Evolutionary conservation across 2,888 invertebrate species (phyloP).

Genomic region (Archips crataeganus): DNA sequence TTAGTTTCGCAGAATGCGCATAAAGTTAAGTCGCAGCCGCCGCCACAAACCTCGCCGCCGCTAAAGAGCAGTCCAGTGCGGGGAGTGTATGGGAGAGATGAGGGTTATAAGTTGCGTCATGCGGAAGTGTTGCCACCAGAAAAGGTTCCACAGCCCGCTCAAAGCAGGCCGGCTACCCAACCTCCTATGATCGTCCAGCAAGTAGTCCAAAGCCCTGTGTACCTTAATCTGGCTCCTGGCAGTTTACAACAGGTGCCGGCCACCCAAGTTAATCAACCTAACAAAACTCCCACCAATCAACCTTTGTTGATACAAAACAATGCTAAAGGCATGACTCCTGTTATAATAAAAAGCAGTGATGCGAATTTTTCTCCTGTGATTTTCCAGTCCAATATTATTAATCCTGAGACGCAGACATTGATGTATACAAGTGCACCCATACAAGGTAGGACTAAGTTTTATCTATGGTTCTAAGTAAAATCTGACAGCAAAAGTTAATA

Average conservation of each 20-base stretch:
- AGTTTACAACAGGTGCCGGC: constrained; percentile 67
- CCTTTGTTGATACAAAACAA: constrained; percentile 74
- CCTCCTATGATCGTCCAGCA: constrained; percentile 77
- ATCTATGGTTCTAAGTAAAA: too few relatives aligned
- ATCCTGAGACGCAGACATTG: constrained; percentile 78
- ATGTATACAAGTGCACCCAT: constrained; percentile 80
- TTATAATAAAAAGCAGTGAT: constrained; percentile 76
- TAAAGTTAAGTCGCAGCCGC: constrained; percentile 52
- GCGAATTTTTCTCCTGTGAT: constrained; percentile 86
- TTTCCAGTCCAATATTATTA: constrained; percentile 88
- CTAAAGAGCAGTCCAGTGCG: constrained; percentile 66
- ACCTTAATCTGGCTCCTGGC: constrained; percentile 73
- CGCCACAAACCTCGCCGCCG: constrained; percentile 53
- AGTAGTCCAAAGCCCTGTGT: constrained; percentile 74
- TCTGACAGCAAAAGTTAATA: too few relatives aligned
- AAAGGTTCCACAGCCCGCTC: constrained; percentile 69
- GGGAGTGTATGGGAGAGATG: constrained; percentile 65
- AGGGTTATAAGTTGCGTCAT: constrained; percentile 64
- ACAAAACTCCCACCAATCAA: constrained; percentile 60
- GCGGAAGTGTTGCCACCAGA: constrained; percentile 60
- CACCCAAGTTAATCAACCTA: constrained; percentile 59
- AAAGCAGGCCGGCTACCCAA: constrained; percentile 56
- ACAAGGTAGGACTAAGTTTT: constrained; percentile 63
- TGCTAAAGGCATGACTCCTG: constrained; percentile 70
- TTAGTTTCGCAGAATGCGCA: constrained; percentile 74